phyloP scores from a whole-genome alignment of 2,113 vertebrate species.

The Kryptolebias marmoratus region DNA sequence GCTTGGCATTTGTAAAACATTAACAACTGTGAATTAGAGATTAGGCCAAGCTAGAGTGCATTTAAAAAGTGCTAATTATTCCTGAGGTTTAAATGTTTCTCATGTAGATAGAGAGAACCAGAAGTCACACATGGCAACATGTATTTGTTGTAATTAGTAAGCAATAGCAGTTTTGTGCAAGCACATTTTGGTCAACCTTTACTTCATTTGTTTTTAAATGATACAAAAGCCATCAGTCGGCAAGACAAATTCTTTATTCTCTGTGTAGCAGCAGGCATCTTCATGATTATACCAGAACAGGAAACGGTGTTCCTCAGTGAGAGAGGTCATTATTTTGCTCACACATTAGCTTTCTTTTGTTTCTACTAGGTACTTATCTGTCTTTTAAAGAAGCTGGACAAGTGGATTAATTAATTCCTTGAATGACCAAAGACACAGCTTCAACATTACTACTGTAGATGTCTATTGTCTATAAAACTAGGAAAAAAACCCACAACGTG shows the following conservation, averaged over 20 bases:
- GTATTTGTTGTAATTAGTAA: constrained; percentile 5
- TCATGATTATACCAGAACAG: constrained; percentile 34
- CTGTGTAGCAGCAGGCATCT: constrained; percentile 9
- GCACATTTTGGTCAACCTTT: constrained; percentile 13
- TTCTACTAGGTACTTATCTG: neutral
- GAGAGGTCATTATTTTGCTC: neutral
- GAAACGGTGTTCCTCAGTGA: neutral
- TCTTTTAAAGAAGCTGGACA: neutral
- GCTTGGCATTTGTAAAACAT: constrained; percentile 30
- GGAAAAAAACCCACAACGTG: no score
- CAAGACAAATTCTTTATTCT: constrained; percentile 21
- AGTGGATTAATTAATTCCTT: neutral
- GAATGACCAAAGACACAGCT: neutral
- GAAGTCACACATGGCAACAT: constrained; percentile 14
- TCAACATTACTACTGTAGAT: neutral
- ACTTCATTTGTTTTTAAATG: constrained; percentile 24
- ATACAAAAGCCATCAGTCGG: constrained; percentile 1
- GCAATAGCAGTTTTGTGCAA: neutral
- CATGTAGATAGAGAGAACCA: constrained; percentile 23
- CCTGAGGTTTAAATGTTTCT: constrained; percentile 39
- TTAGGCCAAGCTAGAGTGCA: constrained; percentile 33
- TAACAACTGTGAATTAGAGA: constrained; percentile 35
- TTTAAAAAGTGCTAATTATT: constrained; percentile 67
- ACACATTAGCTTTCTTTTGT: neutral
- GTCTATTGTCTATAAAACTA: no score